Evolutionary conservation across 1,140 invertebrate genomes (phyloP).

Genomic region (Diorhabda sublineata): DNA sequence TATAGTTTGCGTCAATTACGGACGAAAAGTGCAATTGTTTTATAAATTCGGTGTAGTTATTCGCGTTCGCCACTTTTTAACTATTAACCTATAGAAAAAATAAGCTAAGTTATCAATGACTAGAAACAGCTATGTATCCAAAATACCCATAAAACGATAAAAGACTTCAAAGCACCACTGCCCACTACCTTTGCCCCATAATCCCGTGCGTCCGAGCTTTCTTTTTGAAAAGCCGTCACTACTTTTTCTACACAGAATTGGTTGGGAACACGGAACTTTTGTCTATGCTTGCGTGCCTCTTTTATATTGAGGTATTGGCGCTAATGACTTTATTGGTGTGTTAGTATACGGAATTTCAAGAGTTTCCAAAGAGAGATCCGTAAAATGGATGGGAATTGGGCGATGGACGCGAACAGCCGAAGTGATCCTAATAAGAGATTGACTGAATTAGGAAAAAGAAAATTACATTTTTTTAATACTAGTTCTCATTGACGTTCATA

Average conservation of each 20-base stretch:
- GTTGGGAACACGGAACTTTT: slow-evolving; percentile 8
- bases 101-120: slow-evolving; percentile 3
- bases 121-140: slow-evolving; percentile 7
- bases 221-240: neutral
- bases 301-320: slow-evolving; percentile 6
- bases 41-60: slow-evolving; percentile 9
- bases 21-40: slow-evolving; percentile 1
- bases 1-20: slow-evolving; percentile 8
- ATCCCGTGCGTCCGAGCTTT: neutral
- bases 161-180: slow-evolving; percentile 4
- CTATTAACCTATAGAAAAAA: slow-evolving; percentile 9
- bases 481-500: no score
- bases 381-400: slow-evolving; percentile 8
- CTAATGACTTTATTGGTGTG: neutral
- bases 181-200: neutral
- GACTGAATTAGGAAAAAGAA: no score
- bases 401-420: slow-evolving; percentile 5
- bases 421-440: neutral
- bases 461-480: no score
- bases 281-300: slow-evolving; percentile 7
- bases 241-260: slow-evolving; percentile 5
- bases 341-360: neutral
- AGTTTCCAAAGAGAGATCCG: neutral
- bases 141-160: slow-evolving; percentile 9
- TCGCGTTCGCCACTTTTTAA: slow-evolving; percentile 7